Conservation (phyloP, 1,140 invertebrate genomes). For the Drosophila persimilis region DNA sequence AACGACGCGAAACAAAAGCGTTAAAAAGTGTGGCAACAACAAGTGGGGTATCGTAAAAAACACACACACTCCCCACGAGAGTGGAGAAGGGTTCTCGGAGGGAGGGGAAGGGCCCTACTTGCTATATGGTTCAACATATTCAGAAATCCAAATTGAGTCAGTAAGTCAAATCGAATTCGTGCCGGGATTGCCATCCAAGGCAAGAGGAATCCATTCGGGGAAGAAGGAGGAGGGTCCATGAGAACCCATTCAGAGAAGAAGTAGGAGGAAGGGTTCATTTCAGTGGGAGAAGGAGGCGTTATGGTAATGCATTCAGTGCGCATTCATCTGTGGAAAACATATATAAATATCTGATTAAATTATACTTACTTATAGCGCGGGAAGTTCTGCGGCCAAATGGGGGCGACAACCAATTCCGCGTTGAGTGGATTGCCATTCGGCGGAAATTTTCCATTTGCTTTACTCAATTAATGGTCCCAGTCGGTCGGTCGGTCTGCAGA, state of each 20-base stretch:
- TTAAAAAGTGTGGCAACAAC: conserved; percentile 53
- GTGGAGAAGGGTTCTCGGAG: not conserved
- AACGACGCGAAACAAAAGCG: conserved; percentile 65
- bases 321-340: conserved; percentile 6
- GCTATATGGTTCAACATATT: conserved; percentile 34
- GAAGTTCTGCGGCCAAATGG: conserved; percentile 31
- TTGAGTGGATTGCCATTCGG: conserved; percentile 20
- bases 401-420: conserved; percentile 9
- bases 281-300: not conserved
- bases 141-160: conserved; percentile 72
- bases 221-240: not conserved
- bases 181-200: conserved; percentile 3
- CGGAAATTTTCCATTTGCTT: conserved; percentile 13
- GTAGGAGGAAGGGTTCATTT: not conserved
- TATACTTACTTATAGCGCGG: conserved; percentile 9
- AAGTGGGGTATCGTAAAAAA: conserved; percentile 33
- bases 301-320: conserved; percentile 8
- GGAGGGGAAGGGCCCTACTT: conserved; percentile 2
- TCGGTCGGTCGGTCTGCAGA: not conserved
- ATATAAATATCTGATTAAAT: conserved; percentile 38
- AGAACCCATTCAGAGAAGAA: not conserved
- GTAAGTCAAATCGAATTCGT: conserved; percentile 67
- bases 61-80: not conserved
- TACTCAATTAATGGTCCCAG: not conserved
- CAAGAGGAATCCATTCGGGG: conserved; percentile 15